A percentile compares a stretch with the other conserved stretches of the same genome.
phyloP scores from a whole-genome alignment of 2,797 vertebrate species.

The Nyctibius grandis region DNA sequence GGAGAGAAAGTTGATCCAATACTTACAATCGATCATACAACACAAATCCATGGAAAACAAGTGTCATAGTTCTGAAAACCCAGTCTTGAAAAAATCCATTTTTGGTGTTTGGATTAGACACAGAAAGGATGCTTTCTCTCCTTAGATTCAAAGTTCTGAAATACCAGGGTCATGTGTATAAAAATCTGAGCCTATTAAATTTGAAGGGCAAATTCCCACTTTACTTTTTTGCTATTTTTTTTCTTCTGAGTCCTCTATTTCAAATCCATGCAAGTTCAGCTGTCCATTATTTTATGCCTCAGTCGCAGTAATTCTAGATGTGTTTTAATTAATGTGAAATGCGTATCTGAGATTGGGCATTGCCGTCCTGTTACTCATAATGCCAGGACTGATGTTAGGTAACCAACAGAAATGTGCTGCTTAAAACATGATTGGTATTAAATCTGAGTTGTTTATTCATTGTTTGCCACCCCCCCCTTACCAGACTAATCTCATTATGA shows the following conservation, averaged over 20 bases:
- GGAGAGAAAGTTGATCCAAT: not conserved
- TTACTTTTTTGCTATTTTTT: not conserved
- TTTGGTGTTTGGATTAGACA: not conserved
- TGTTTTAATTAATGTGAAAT: not conserved
- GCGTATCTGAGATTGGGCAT: not conserved
- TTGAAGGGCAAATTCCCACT: not conserved
- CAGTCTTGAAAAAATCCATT: not conserved
- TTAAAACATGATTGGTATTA: not conserved
- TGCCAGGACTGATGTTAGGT: not conserved
- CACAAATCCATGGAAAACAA: not conserved
- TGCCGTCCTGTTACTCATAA: not conserved
- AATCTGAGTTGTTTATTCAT: not conserved
- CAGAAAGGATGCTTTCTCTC: not conserved
- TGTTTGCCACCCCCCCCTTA: conserved; percentile 1
- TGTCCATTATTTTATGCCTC: not conserved
- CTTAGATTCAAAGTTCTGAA: not conserved
- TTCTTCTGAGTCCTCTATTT: not conserved
- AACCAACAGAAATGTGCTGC: conserved; percentile 13
- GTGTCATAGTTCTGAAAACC: not conserved
- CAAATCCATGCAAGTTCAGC: not conserved
- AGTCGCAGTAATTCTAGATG: not conserved
- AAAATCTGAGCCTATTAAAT: not conserved
- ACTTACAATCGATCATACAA: not conserved
- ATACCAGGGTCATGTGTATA: not conserved
- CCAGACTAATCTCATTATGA: conserved; percentile 39